Percentiles rank a stretch among this genome's conserved stretches.
Evolutionary conservation across 2,888 invertebrate species (phyloP).

Genomic region (Chrysolina oricalcia): DNA sequence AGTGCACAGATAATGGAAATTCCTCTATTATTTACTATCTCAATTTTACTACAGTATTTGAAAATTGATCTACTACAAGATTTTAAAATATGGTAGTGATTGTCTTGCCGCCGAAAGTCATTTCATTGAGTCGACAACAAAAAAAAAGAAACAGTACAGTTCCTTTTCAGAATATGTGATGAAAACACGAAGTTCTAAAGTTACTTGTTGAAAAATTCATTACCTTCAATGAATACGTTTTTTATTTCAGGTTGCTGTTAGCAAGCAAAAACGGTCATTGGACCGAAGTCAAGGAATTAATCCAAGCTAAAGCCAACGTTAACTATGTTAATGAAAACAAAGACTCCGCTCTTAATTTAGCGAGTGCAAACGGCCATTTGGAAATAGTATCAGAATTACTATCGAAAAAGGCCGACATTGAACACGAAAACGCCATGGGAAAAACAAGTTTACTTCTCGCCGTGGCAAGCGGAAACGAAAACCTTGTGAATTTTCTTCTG

Average conservation of each 20-base stretch:
- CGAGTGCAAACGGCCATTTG: neutral
- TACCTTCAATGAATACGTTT: neutral
- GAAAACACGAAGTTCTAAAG: neutral
- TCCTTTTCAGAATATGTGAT: too few relatives aligned
- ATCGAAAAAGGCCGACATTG: neutral
- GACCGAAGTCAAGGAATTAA: conserved; percentile 10
- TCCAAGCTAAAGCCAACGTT: neutral
- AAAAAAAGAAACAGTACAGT: too few relatives aligned
- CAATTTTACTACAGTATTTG: too few relatives aligned
- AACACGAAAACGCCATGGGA: conserved; percentile 9
- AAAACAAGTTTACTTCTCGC: conserved; percentile 18
- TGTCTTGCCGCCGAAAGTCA: too few relatives aligned
- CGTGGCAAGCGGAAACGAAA: neutral
- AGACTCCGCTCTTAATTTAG: neutral
- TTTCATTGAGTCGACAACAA: too few relatives aligned
- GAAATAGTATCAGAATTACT: conserved; percentile 7
- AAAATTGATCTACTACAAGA: too few relatives aligned
- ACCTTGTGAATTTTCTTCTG: conserved; percentile 12
- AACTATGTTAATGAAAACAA: conserved; percentile 12
- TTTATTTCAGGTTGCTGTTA: neutral
- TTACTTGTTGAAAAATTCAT: neutral
- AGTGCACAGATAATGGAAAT: too few relatives aligned
- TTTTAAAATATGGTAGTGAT: too few relatives aligned
- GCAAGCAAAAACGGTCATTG: neutral
- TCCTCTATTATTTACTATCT: too few relatives aligned